Evolutionary conservation across 1,140 invertebrate species (phyloP).

Genomic region (Episyrphus balteatus): DNA sequence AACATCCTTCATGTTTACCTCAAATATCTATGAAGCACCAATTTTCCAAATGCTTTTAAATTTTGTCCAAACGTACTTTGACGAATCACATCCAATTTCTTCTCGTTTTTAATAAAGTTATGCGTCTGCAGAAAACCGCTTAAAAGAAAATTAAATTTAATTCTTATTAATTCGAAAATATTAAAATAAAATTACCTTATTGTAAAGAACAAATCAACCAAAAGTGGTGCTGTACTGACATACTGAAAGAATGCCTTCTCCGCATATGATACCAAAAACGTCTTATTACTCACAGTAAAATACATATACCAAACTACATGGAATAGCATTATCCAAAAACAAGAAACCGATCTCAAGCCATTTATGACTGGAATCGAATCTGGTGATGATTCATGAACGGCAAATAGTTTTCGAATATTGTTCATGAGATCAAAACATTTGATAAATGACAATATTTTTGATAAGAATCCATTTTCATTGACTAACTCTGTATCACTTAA

Average conservation of each 20-base stretch:
- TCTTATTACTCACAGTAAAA: constrained; percentile 32
- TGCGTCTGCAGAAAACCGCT: constrained; percentile 34
- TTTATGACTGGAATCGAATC: constrained; percentile 31
- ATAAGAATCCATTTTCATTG: neutral
- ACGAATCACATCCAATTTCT: constrained; percentile 23
- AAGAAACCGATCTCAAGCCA: constrained; percentile 30
- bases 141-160: neutral
- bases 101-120: constrained; percentile 29
- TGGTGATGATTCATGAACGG: constrained; percentile 8
- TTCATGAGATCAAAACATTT: constrained; percentile 26
- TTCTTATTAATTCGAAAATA: neutral
- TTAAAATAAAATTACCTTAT: constrained; percentile 19
- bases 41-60: constrained; percentile 23
- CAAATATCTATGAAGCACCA: constrained; percentile 31
- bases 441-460: constrained; percentile 10
- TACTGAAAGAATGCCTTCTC: constrained; percentile 27
- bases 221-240: constrained; percentile 25
- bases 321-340: constrained; percentile 28
- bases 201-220: constrained; percentile 35
- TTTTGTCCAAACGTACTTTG: constrained; percentile 18
- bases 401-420: constrained; percentile 20
- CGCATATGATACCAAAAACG: constrained; percentile 23
- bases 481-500: constrained; percentile 5
- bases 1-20: no score
- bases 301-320: constrained; percentile 35